Evolutionary conservation across 2,888 invertebrate genomes (phyloP).

Genomic region (Augiades crinisus): DNA sequence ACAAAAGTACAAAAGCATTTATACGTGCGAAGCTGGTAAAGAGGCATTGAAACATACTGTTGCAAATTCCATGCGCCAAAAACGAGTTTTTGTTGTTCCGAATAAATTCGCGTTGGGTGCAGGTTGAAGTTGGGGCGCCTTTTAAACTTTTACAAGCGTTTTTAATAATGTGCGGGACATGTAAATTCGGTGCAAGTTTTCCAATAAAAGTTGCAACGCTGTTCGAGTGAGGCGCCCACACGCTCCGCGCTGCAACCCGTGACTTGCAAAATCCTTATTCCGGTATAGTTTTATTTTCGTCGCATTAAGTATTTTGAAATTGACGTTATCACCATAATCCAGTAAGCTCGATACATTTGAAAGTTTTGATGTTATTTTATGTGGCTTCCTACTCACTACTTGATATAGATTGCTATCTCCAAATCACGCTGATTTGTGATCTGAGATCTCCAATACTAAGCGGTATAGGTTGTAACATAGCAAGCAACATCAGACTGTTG

Average conservation of each 20-base stretch:
- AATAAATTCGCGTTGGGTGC: constrained; percentile 30
- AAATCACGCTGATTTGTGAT: no score
- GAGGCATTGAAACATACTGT: background rate
- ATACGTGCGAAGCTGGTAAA: background rate
- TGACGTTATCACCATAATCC: no score
- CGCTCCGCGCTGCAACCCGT: constrained; percentile 37
- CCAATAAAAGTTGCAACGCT: constrained; percentile 72
- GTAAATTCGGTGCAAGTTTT: constrained; percentile 74
- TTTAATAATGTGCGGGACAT: constrained; percentile 73
- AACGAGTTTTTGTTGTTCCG: constrained; percentile 12
- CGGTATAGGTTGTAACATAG: no score
- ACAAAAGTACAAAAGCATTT: no score
- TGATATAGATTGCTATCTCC: no score
- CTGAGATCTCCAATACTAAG: no score
- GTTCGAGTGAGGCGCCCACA: constrained; percentile 42
- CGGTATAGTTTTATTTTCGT: constrained; percentile 11
- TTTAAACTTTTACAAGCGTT: constrained; percentile 57
- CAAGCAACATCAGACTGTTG: no score
- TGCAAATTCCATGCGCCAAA: background rate
- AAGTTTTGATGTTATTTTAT: no score
- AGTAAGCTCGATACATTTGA: background rate
- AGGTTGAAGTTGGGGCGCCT: constrained; percentile 31
- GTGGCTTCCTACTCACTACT: no score
- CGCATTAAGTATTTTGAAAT: background rate
- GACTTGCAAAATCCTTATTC: constrained; percentile 15